A percentile compares a stretch with the other conserved stretches of the same genome.
Evolutionary conservation across 1,140 invertebrate genomes (phyloP).

Genomic region (Laupala kohalensis): DNA sequence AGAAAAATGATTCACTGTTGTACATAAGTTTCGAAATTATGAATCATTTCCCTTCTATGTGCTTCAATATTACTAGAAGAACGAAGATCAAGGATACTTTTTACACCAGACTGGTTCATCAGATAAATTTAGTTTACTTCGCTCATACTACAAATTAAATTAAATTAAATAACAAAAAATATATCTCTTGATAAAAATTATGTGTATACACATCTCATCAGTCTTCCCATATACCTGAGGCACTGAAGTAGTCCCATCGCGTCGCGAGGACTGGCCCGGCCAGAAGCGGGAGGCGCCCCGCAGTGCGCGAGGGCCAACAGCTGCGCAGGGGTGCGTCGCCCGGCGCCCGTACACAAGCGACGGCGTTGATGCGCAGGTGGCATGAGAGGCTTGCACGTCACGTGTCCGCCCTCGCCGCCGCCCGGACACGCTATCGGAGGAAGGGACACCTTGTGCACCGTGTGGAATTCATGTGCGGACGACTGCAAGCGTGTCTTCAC

Average conservation of each 20-base stretch:
- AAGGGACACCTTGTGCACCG: constrained; percentile 20
- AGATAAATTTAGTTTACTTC: no score
- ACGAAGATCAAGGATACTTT: no score
- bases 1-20: no score
- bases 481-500: constrained; percentile 96
- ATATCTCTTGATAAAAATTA: no score
- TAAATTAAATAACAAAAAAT: no score
- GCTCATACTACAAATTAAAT: no score
- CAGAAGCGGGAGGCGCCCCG: constrained; percentile 31
- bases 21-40: no score
- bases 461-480: constrained; percentile 55
- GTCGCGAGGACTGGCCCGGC: constrained; percentile 10
- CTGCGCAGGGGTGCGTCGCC: constrained; percentile 20
- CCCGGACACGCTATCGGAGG: constrained; percentile 32
- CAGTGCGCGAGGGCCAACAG: constrained; percentile 46
- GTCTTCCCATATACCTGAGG: no score
- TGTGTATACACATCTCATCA: no score
- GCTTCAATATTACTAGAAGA: no score
- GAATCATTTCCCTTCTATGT: no score
- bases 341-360: constrained; percentile 28
- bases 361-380: constrained; percentile 27
- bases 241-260: constrained; percentile 53
- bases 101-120: no score
- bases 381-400: constrained; percentile 32
- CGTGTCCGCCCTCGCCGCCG: constrained; percentile 31